Percentiles rank a stretch among this genome's conserved stretches.
These are phyloP conservation scores for Oryzias celebensis DNA, from an alignment of 2,113 vertebrate species.

Conservation along the genomic window DNA sequence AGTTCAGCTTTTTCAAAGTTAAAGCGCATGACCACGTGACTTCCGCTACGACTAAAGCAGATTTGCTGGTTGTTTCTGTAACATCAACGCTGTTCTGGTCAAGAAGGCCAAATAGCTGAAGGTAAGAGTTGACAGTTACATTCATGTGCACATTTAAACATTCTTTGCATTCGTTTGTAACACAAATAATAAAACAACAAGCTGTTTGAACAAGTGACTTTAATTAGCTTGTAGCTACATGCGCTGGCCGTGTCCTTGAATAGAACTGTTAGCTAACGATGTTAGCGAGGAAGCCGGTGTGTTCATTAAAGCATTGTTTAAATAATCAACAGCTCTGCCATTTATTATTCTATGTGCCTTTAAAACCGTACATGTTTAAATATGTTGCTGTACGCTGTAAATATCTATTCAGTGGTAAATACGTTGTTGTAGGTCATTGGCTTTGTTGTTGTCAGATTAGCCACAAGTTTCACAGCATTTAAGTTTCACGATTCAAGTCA, in stretches of 20 bases:
- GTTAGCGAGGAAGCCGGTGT: conserved; percentile 32
- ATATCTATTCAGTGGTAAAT: no score
- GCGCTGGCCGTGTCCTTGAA: conserved; percentile 64
- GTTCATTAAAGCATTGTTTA: not conserved
- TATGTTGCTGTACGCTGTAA: no score
- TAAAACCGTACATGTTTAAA: no score
- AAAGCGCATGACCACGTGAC: not conserved
- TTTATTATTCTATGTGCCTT: no score
- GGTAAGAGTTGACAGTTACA: conserved; percentile 56
- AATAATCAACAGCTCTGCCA: no score
- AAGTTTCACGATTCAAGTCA: no score
- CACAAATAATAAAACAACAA: accelerated
- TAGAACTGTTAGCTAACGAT: conserved; percentile 45
- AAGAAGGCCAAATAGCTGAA: conserved; percentile 82
- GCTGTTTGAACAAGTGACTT: not conserved
- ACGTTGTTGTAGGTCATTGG: no score
- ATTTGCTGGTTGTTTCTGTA: conserved; percentile 12
- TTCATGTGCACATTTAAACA: accelerated
- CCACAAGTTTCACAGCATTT: no score
- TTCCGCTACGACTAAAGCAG: conserved; percentile 46
- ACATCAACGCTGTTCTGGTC: conserved; percentile 77
- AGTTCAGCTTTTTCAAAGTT: accelerated
- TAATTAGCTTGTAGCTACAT: not conserved
- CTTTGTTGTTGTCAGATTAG: no score
- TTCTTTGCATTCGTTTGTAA: not conserved